Evolutionary conservation across 2,113 vertebrate species (phyloP).

Genomic region (Gracilinanus agilis): DNA sequence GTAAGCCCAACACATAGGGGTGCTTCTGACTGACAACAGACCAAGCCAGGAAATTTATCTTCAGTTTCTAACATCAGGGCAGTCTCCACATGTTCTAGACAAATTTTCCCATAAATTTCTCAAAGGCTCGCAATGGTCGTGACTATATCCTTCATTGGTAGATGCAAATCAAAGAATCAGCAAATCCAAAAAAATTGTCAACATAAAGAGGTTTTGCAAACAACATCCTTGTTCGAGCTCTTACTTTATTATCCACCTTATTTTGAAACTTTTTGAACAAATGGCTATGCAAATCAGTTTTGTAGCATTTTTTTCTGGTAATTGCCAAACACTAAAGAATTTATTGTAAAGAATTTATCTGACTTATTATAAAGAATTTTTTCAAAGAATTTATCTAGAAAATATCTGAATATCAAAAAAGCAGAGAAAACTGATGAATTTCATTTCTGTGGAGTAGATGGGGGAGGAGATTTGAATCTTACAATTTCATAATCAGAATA

Average conservation of each 20-base stretch:
- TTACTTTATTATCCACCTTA: neutral
- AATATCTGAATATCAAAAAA: neutral
- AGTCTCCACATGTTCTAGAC: neutral
- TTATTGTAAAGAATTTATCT: neutral
- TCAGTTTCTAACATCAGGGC: neutral
- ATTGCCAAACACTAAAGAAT: neutral
- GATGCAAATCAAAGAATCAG: neutral
- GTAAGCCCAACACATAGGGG: neutral
- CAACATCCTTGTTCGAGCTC: neutral
- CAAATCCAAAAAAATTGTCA: neutral
- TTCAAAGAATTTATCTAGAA: neutral
- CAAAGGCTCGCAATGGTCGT: neutral
- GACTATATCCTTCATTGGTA: neutral
- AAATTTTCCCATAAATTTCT: neutral
- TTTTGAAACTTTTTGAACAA: neutral
- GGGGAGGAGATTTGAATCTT: neutral
- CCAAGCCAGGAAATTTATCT: neutral
- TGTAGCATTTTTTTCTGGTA: neutral
- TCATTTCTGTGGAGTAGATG: neutral
- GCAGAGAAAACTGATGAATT: neutral
- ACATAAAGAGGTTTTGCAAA: neutral
- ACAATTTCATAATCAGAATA: constrained; percentile 21
- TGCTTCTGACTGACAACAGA: neutral
- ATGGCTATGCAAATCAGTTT: neutral
- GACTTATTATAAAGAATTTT: neutral